Evolutionary conservation across 1,140 invertebrate genomes (phyloP).

Genomic region (Apis dorsata): DNA sequence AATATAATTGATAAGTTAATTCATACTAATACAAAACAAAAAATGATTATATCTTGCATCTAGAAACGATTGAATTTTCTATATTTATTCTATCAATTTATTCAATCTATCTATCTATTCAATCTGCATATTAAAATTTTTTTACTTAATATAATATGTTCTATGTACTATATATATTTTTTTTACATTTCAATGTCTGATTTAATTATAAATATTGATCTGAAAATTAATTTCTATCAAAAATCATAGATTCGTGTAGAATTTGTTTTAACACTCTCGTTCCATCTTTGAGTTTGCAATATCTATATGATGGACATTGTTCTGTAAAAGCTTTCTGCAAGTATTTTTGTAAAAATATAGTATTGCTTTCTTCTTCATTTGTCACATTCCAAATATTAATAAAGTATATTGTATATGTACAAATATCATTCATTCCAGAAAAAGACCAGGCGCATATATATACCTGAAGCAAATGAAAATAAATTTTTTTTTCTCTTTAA

Average conservation of each 20-base stretch:
- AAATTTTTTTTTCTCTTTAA: background rate
- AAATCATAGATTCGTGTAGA: background rate
- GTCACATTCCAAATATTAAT: constrained; percentile 64
- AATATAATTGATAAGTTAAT: no score
- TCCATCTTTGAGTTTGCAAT: constrained; percentile 61
- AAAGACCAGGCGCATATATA: constrained; percentile 53
- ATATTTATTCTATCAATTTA: no score
- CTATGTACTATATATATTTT: no score
- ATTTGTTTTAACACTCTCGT: constrained; percentile 61
- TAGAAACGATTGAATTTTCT: no score
- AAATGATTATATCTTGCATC: no score
- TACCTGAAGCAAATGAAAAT: constrained; percentile 39
- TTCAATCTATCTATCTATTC: no score
- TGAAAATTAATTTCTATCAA: background rate
- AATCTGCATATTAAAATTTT: no score
- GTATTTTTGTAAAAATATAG: constrained; percentile 33
- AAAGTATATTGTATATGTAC: constrained; percentile 67
- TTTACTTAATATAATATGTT: no score
- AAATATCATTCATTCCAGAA: constrained; percentile 13
- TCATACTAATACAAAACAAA: no score
- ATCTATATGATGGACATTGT: constrained; percentile 55
- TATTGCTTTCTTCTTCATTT: constrained; percentile 50
- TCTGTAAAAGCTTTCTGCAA: background rate
- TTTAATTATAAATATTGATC: background rate
- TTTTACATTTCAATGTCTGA: no score